Percentiles rank a stretch among this genome's conserved stretches.
phyloP scores from a whole-genome alignment of 2,113 vertebrate genomes.

The crab-eating macaque (Macaca fascicularis) region DNA sequence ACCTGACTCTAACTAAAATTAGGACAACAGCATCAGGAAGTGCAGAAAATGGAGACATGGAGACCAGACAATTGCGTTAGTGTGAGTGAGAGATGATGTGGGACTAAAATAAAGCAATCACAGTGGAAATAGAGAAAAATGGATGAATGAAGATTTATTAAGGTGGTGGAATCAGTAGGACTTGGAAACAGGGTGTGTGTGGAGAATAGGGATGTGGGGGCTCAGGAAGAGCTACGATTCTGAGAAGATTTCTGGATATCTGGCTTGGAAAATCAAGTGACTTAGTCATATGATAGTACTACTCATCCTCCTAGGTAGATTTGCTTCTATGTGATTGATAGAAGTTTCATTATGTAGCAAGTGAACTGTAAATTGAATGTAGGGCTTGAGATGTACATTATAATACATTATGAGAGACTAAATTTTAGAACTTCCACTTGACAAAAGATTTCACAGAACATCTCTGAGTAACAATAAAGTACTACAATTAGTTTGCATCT shows the following conservation, averaged over 20 bases:
- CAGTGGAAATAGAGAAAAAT: neutral
- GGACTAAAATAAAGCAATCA: neutral
- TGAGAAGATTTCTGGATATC: neutral
- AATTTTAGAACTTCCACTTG: conserved; percentile 39
- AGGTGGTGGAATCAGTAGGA: neutral
- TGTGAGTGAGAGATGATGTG: no score
- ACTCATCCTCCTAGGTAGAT: neutral
- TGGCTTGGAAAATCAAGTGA: neutral
- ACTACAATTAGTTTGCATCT: conserved; percentile 56
- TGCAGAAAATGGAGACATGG: neutral
- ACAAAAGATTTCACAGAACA: neutral
- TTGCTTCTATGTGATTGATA: neutral
- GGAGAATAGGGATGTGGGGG: neutral
- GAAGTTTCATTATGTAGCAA: neutral
- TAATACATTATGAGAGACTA: neutral
- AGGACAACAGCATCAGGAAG: neutral
- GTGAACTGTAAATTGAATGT: neutral
- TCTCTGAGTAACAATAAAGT: neutral
- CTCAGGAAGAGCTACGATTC: neutral
- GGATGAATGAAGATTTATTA: neutral
- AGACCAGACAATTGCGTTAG: neutral
- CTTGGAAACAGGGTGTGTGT: neutral
- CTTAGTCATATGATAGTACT: neutral
- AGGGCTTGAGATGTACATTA: conserved; percentile 1
- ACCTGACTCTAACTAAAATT: neutral